Evolutionary conservation across 1,140 invertebrate genomes (phyloP).

Genomic region (Dermatophagoides farinae): DNA sequence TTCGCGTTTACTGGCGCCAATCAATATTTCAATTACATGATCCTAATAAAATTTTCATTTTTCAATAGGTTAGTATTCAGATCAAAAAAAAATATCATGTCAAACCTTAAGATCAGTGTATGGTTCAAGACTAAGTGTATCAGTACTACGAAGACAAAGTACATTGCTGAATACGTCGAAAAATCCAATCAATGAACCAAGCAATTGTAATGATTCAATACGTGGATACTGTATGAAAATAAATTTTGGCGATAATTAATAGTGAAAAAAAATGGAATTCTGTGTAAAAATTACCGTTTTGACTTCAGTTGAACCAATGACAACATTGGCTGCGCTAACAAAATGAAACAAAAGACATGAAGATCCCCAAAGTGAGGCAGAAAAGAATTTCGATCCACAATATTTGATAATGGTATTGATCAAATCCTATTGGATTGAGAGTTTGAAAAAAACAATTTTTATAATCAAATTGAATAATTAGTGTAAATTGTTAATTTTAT

Average conservation of each 20-base stretch:
- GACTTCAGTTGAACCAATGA: conserved; percentile 58
- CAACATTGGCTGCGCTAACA: conserved; percentile 64
- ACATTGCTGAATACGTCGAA: conserved; percentile 50
- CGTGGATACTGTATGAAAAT: conserved; percentile 43
- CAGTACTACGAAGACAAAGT: conserved; percentile 53
- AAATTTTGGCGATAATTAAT: not conserved
- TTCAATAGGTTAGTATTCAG: not conserved
- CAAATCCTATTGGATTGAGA: conserved; percentile 29
- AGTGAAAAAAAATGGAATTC: not conserved
- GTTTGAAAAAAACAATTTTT: conserved; percentile 8
- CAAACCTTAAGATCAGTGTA: conserved; percentile 57
- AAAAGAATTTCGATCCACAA: conserved; percentile 57
- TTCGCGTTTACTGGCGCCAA: conserved; percentile 64
- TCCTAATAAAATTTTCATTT: conserved; percentile 37
- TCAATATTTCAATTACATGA: conserved; percentile 60
- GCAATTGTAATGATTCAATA: conserved; percentile 69
- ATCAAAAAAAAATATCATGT: not conserved
- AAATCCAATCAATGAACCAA: conserved; percentile 63
- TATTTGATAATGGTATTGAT: conserved; percentile 43
- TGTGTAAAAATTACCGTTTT: not conserved
- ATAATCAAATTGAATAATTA: conserved; percentile 10
- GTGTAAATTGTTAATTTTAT: conserved; percentile 11
- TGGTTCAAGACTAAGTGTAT: conserved; percentile 42
- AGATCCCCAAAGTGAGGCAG: conserved; percentile 63
- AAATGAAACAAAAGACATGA: conserved; percentile 69